These are phyloP conservation scores for Cavia aperea DNA, from an alignment of 2,113 vertebrate species.

Conservation along the genomic window DNA sequence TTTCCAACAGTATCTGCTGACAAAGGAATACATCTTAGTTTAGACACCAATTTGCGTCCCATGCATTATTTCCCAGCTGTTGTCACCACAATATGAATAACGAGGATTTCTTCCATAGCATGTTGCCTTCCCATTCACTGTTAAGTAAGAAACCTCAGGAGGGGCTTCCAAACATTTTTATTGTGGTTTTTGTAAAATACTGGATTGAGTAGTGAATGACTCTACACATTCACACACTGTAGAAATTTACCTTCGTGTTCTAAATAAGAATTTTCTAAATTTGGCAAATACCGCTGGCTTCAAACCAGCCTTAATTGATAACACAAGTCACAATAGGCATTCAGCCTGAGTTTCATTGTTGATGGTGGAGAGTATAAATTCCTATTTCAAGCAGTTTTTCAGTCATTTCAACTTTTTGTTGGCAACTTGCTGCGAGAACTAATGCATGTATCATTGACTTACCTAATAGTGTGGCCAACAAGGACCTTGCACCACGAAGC, in stretches of 20 bases:
- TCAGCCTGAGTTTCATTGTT: background rate
- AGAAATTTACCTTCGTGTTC: background rate
- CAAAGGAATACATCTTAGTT: background rate
- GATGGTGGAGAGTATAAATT: background rate
- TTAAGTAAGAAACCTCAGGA: background rate
- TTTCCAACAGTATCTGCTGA: background rate
- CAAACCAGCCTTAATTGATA: background rate
- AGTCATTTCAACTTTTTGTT: background rate
- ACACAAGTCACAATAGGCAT: too few species aligned
- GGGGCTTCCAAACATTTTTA: background rate
- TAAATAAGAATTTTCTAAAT: background rate
- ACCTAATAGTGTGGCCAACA: background rate
- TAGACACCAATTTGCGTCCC: background rate
- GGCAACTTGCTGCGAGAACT: background rate
- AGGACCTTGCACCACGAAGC: background rate
- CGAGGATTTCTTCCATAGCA: background rate
- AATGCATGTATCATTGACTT: background rate
- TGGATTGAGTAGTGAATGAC: background rate
- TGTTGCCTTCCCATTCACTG: background rate
- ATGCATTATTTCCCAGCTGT: background rate
- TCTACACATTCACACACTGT: background rate
- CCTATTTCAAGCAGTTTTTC: constrained; percentile 9
- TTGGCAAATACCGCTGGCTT: background rate
- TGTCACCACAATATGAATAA: background rate
- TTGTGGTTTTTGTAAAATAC: background rate